Percentiles rank a stretch among this genome's conserved stretches.
Conservation (phyloP, 2,888 invertebrate genomes). For the Ophioninae sp. region DNA sequence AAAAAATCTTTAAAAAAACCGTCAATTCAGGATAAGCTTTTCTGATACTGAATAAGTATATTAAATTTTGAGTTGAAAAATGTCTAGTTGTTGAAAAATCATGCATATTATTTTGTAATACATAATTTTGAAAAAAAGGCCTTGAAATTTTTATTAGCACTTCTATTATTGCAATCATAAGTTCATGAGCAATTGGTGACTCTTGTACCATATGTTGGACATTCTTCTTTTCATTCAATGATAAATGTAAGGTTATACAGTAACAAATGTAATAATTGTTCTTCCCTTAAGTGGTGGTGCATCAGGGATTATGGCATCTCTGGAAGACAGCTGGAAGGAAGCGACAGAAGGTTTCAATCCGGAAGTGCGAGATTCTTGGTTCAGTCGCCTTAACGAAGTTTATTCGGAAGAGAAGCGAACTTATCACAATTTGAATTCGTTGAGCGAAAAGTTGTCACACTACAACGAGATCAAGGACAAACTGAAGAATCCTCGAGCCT, state of each 20-base stretch:
- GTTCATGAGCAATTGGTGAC: too few species aligned
- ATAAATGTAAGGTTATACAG: not conserved
- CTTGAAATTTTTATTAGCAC: too few species aligned
- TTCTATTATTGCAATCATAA: too few species aligned
- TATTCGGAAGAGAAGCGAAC: constrained; percentile 81
- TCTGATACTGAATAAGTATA: too few species aligned
- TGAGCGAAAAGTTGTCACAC: constrained; percentile 81
- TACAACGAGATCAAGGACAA: constrained; percentile 80
- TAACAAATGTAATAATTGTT: not conserved
- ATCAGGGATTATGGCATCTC: constrained; percentile 72
- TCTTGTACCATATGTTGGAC: not conserved
- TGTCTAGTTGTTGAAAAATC: too few species aligned
- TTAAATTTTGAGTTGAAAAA: too few species aligned
- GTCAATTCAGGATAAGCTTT: too few species aligned
- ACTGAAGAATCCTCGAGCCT: constrained; percentile 81
- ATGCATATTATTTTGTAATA: too few species aligned
- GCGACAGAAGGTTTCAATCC: constrained; percentile 76
- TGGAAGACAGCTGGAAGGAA: constrained; percentile 79
- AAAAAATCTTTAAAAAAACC: too few species aligned
- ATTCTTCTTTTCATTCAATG: not conserved
- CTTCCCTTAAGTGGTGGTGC: not conserved
- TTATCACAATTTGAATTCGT: constrained; percentile 82
- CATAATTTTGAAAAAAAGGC: too few species aligned
- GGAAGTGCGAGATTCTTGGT: constrained; percentile 79
- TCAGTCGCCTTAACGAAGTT: constrained; percentile 76